Evolutionary conservation across 1,140 invertebrate genomes (phyloP).

Genomic region (Stegodyphus mimosarum): DNA sequence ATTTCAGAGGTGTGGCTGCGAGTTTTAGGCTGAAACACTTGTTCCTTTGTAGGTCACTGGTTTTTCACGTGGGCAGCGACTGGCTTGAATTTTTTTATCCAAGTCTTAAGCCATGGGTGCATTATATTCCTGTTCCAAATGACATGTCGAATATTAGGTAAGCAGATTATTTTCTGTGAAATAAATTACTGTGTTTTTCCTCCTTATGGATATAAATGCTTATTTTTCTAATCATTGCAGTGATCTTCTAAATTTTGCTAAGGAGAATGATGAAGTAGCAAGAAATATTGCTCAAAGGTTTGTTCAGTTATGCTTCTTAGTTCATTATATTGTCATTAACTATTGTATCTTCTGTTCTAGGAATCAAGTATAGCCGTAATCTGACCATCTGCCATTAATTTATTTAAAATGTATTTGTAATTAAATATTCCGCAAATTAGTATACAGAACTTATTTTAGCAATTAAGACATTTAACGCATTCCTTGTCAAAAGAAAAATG

Average conservation of each 20-base stretch:
- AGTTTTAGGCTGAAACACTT: slow-evolving; percentile 97
- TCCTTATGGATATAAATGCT: neutral
- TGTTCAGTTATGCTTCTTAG: neutral
- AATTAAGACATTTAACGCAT: too few species aligned
- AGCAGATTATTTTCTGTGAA: slow-evolving; percentile 2
- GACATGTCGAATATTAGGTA: slow-evolving; percentile 76
- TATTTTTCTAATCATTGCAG: slow-evolving; percentile 65
- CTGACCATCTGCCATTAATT: too few species aligned
- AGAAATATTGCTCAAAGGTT: slow-evolving; percentile 81
- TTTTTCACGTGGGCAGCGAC: slow-evolving; percentile 94
- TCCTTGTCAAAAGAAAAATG: too few species aligned
- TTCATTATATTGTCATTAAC: neutral
- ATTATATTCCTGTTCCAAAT: slow-evolving; percentile 87
- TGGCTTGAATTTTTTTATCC: slow-evolving; percentile 98
- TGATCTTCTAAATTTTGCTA: slow-evolving; percentile 81
- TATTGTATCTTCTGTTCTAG: neutral
- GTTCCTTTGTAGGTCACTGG: slow-evolving; percentile 92
- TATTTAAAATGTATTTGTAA: too few species aligned
- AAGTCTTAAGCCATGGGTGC: slow-evolving; percentile 92
- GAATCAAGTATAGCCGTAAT: neutral
- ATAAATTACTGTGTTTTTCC: neutral
- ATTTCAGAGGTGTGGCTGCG: slow-evolving; percentile 95
- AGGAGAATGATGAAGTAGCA: slow-evolving; percentile 79
- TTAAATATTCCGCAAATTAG: too few species aligned
- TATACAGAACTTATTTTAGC: too few species aligned